These are phyloP conservation scores for Rhinella marina DNA, from an alignment of 2,797 vertebrate species.

Conservation along the genomic window DNA sequence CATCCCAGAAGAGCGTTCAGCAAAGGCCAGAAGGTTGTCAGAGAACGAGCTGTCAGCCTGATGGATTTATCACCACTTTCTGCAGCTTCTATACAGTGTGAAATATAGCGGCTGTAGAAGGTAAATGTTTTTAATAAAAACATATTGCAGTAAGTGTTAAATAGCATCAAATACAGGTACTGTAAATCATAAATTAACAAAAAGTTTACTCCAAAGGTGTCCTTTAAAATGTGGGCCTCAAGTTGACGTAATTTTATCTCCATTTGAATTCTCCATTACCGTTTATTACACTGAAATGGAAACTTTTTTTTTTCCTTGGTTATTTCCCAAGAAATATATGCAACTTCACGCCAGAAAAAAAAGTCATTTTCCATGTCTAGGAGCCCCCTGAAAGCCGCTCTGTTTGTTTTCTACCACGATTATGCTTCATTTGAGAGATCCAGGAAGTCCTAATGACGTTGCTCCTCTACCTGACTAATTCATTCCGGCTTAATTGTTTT, in stretches of 20 bases:
- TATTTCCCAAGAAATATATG: conserved; percentile 45
- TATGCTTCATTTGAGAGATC: conserved; percentile 42
- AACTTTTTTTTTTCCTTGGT: conserved; percentile 33
- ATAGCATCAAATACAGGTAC: too few relatives aligned
- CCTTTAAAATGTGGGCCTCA: neutral
- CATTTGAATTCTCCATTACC: neutral
- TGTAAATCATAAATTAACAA: too few relatives aligned
- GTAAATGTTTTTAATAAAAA: too few relatives aligned
- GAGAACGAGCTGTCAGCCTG: too few relatives aligned
- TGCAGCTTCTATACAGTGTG: too few relatives aligned
- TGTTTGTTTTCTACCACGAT: conserved; percentile 43
- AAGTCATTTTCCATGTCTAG: conserved; percentile 25
- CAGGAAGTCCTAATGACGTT: conserved; percentile 59
- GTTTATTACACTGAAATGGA: conserved; percentile 20
- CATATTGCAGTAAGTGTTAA: too few relatives aligned
- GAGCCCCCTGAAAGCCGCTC: conserved; percentile 34
- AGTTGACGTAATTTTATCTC: neutral
- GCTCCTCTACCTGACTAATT: conserved; percentile 62
- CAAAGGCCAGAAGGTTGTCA: too few relatives aligned
- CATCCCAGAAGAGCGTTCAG: too few relatives aligned
- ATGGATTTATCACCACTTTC: too few relatives aligned
- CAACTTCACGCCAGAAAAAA: neutral
- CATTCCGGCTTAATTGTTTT: conserved; percentile 61
- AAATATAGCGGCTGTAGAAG: too few relatives aligned
- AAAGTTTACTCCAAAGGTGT: neutral